A percentile compares a stretch with the other conserved stretches of the same genome.
Evolutionary conservation across 2,797 vertebrate species (phyloP).

Genomic region (Aphelocoma californica): DNA sequence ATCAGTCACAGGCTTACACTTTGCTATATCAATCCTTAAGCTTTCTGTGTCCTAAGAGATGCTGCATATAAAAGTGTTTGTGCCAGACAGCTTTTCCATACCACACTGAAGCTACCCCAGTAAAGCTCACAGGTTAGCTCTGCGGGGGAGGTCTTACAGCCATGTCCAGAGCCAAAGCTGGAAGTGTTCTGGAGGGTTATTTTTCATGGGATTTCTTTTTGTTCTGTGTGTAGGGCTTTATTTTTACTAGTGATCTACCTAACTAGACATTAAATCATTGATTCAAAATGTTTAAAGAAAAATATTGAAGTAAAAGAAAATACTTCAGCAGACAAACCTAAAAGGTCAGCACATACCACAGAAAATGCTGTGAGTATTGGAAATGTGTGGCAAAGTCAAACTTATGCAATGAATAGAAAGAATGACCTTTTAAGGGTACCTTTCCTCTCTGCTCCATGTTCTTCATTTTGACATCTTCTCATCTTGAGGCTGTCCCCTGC

Average conservation of each 20-base stretch:
- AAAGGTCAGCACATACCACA: constrained; percentile 45
- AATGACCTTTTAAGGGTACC: constrained; percentile 4
- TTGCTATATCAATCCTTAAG: neutral
- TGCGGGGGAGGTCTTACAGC: neutral
- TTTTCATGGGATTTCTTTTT: neutral
- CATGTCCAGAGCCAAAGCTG: neutral
- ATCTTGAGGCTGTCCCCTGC: neutral
- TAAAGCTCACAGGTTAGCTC: neutral
- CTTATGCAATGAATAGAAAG: neutral
- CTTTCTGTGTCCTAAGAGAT: neutral
- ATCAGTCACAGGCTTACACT: neutral
- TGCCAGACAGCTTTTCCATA: neutral
- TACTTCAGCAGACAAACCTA: constrained; percentile 6
- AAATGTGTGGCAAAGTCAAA: constrained; percentile 19
- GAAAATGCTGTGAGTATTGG: constrained; percentile 14
- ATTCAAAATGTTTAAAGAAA: constrained; percentile 41
- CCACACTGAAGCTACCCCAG: neutral
- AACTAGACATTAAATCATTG: constrained; percentile 20
- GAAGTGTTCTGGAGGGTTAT: neutral
- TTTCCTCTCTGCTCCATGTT: neutral
- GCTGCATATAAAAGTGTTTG: neutral
- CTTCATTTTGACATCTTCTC: neutral
- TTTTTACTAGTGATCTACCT: constrained; percentile 26
- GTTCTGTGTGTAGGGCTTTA: neutral
- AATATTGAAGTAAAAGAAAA: constrained; percentile 25